Base-by-base conservation (phyloP, 2,888 invertebrate genomes). In the Polydrusus cervinus region DNA sequence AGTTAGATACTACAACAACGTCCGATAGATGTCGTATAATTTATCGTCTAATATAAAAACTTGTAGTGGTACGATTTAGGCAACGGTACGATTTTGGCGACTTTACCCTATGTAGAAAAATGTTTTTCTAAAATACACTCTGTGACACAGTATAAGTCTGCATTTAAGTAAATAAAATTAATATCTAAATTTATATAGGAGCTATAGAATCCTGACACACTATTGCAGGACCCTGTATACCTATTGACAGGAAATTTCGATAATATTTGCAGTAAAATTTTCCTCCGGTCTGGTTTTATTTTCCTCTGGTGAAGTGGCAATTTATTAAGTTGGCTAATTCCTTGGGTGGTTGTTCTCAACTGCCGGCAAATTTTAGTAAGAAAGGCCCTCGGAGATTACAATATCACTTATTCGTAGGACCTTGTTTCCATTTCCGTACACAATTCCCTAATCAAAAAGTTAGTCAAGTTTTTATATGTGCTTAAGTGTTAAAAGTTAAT, bases 291-390 rank as follows among this genome's bases (percentile, higher is more conserved):
- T 40, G 51, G n/a, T 38, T 55, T 67, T 40, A 67, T 49, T 67
- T 67, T 67, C 67, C 55, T 53, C 55, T 53, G 53, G 67, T 67
- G 67, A 55, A 43, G 13, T 55, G 38, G 55, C 67, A 53, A 67
- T 67, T 67, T 67, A 67, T 67, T 67, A 67, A 11, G 45, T 13
- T 18, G 53, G 53, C 55, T 67, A 67, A 67, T 67, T 67, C 67
- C 67, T 67, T 20, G 53, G 67, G 49, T 55, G 55, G 40, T 51
- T 67, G 67, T 67, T 67, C 43, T 30, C 38, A 43, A 51, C 25
- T 5, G 25, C 25, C 25, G 25, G 25, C 38, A 38, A 66, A 51
- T 67, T 67, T 67, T 53, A 53, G 14, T 38, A 40, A 67, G 66
- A 49, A 30, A 51, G 40, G 43, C 11, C 67, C 67, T 53, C 6